Evolutionary conservation across 2,888 invertebrate species (phyloP), one percentile per base, ranked within the genome.

Genomic region (Parnassius apollo): DNA sequence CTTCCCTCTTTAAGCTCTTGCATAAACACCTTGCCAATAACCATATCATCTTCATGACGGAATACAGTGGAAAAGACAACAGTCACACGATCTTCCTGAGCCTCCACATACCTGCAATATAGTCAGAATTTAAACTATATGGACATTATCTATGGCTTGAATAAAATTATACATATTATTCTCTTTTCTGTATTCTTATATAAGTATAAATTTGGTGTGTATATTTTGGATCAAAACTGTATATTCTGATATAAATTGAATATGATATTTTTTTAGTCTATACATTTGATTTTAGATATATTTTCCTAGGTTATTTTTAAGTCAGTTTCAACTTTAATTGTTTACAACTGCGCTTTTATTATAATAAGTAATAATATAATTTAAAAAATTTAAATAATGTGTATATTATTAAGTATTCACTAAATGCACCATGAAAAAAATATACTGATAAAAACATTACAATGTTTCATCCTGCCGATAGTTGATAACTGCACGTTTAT

Each of bases 21-120:
- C 95, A 99, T 97, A 93, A 99, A 99, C 75, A 99, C 98, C 93
- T 99, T 99, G 63, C 99, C 99, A 85, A 99, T 97, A 61, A 99
- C 96, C 80, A 99, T 96, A 87, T 99, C 99, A 85, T 99, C 98
- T 82, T 98, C 98, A 85, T 99, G 99, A 78, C 98, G 97, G 92
- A 99, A 99, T 81, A 99, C 96, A 71, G 99, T 99, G 77, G 98
- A 98, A 92, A 99, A 99, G 69, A 99, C 98, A 68, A 99, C 99
- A 18, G 99, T 99, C 67, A 99, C 99, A 77, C 99, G 94, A 92
- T 99, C 99, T 67, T 97, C 94, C 91, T 98, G 98, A 66, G 99
- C 99, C 89, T 99, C 98, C 70, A 99, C 98, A 86, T 99, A 99
- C 93, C 98, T 99, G 79, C 2, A 86, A 82, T 3, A 51, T 46